Percentiles rank a stretch among this genome's conserved stretches.
phyloP scores from a whole-genome alignment of 2,888 invertebrate species.

The Pheosia gnoma region DNA sequence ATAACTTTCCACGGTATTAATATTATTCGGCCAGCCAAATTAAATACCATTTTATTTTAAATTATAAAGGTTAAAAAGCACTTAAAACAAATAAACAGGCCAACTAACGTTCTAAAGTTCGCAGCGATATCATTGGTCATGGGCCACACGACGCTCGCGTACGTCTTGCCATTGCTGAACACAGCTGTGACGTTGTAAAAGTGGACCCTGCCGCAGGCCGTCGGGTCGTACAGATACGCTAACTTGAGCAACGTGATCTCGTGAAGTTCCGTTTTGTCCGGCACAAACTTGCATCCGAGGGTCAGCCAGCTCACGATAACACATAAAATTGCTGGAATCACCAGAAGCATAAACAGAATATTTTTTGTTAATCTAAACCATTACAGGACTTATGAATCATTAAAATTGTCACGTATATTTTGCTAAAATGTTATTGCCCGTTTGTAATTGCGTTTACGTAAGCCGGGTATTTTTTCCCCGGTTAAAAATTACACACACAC shows the following conservation, averaged over 20 bases:
- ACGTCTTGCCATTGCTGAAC: constrained; percentile 13
- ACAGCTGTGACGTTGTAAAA: constrained; percentile 66
- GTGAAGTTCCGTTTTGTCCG: constrained; percentile 52
- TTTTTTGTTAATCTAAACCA: background rate
- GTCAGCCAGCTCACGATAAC: constrained; percentile 60
- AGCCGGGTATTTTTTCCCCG: too few relatives aligned
- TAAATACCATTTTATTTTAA: too few relatives aligned
- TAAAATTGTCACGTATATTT: too few relatives aligned
- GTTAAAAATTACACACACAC: too few relatives aligned
- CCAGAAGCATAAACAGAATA: background rate
- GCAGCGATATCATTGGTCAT: constrained; percentile 55
- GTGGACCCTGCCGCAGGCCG: constrained; percentile 57
- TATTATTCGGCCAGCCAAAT: too few relatives aligned
- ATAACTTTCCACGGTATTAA: too few relatives aligned
- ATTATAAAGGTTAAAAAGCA: too few relatives aligned
- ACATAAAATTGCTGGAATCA: constrained; percentile 51
- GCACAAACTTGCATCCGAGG: constrained; percentile 57
- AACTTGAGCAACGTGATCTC: constrained; percentile 70
- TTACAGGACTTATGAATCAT: too few relatives aligned
- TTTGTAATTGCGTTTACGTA: too few relatives aligned
- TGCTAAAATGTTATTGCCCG: too few relatives aligned
- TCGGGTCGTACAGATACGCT: constrained; percentile 71
- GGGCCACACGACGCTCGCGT: constrained; percentile 62
- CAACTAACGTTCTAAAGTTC: constrained; percentile 57
- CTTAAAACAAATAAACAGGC: too few relatives aligned